These are phyloP conservation scores for Chloromyia formosa DNA, from an alignment of 2,888 invertebrate genomes.

Conservation along the genomic window DNA sequence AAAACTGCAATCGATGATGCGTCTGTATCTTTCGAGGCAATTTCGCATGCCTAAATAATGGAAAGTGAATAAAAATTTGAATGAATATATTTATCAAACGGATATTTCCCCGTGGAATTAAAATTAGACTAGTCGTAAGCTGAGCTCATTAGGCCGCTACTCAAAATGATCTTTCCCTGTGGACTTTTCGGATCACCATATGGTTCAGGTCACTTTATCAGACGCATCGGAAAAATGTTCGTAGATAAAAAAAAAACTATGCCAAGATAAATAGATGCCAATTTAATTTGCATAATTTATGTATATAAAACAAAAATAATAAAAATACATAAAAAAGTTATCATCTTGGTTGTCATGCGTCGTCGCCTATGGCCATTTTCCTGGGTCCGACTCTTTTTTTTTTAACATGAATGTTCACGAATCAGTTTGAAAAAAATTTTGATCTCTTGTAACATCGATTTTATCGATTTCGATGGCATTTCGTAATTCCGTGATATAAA, in stretches of 20 bases:
- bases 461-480: conserved; percentile 32
- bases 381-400: not conserved
- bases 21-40: not conserved
- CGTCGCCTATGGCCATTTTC: conserved; percentile 18
- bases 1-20: not conserved
- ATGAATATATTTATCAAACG: not conserved
- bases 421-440: not conserved
- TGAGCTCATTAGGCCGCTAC: not conserved
- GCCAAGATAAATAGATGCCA: not conserved
- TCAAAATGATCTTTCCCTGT: not conserved
- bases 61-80: not conserved
- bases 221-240: not conserved
- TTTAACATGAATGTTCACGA: not conserved
- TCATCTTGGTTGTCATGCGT: not conserved
- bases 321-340: too few relatives aligned
- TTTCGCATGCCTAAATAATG: not conserved
- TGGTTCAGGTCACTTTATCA: not conserved
- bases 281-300: conserved; percentile 31
- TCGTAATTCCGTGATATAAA: conserved; percentile 41
- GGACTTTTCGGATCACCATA: not conserved
- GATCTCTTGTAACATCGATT: conserved; percentile 29
- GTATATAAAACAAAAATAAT: conserved; percentile 10
- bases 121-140: not conserved
- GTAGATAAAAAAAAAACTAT: not conserved
- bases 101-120: not conserved